Conservation (phyloP, 1,140 invertebrate genomes). For the Tetramorium alpestre region DNA sequence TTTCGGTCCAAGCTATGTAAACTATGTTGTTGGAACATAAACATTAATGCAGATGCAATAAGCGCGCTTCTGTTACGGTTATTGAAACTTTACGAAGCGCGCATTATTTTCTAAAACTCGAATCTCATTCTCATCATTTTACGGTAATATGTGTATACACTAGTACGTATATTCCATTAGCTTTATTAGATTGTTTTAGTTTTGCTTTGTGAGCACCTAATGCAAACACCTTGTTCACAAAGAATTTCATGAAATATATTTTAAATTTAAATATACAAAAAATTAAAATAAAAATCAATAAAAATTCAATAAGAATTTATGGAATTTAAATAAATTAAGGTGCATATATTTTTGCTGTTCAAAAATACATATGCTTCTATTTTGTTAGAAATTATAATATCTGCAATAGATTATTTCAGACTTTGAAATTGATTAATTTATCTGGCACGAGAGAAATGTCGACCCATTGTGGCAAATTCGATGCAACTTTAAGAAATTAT, state of each 20-base stretch:
- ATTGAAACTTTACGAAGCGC: background rate
- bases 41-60: slow-evolving; percentile 26
- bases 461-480: background rate
- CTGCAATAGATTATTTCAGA: background rate
- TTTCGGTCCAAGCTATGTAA: slow-evolving; percentile 19
- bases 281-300: background rate
- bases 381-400: background rate
- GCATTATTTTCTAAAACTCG: slow-evolving; percentile 8
- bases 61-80: background rate
- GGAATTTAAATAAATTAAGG: background rate
- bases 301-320: background rate
- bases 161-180: too few relatives aligned
- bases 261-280: background rate
- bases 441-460: background rate
- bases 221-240: background rate
- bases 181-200: background rate
- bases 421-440: background rate
- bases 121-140: background rate
- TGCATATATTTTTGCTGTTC: background rate
- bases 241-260: background rate
- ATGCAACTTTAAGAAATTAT: background rate
- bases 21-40: background rate
- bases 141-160: background rate
- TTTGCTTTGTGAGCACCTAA: background rate
- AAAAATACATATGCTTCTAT: background rate